Base-by-base conservation (phyloP, 2,888 invertebrate species). In the Xylophagus ater region DNA sequence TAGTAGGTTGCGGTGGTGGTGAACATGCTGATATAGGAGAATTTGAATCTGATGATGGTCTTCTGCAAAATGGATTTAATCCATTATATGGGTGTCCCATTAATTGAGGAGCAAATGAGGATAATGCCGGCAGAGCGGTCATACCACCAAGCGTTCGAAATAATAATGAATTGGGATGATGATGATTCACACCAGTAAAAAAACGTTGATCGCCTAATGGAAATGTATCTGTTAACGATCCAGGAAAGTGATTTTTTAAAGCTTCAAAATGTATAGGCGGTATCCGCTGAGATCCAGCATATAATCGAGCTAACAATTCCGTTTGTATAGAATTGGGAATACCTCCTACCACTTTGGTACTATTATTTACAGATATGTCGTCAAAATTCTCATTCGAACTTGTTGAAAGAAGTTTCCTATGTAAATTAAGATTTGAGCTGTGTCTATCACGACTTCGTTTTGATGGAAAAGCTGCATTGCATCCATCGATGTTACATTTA, bases 401-500 rank as follows among this genome's bases (percentile, higher is more conserved):
- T 2, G 84, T 81, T 3, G 84, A 84, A 36, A 92, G 63, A 39
- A 94, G 69, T 62, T 93, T 93, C 49, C 89, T 75, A 58, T 96
- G 94, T 25, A 96, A 72, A 59, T 85, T 92, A 40, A 85, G 70
- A 59, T 96, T 94, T 13, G 89, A 79, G 57, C 88, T 88, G 63
- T 96, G 94, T 2, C 90, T 74, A 56, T 96, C 94, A 51, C 93
- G 78, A 54, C 85, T 88, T 41, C 90, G 71, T 59, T 90, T 93
- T 1, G 93, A 92, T 4, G 90, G 86, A 60, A 94, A 96, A 1
- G 90, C 85, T 0, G 93, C 93, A 65, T 86, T 86, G 61, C 96
- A 96, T 2, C 93, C 92, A 49, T 92, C 92, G 18, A 90, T 82
- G 54, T 82, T 87, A 67, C 96, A 96, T 58, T 86, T 87, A 66